Evolutionary conservation across 2,888 invertebrate genomes (phyloP).

Genomic region (Cremastobaeus sp.): DNA sequence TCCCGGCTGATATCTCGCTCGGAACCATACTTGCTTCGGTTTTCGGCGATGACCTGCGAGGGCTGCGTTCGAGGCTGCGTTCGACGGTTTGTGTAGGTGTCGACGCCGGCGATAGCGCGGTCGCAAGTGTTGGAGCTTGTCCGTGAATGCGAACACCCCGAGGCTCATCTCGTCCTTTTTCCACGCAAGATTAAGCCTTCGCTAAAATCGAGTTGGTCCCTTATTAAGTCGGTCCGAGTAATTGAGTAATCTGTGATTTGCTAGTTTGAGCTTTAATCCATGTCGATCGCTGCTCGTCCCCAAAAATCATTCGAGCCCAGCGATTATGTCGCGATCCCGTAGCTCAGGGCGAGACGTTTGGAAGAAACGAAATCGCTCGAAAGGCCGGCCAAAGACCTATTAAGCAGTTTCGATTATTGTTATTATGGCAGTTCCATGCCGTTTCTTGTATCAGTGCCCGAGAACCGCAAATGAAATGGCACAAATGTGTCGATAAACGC

Average conservation of each 20-base stretch:
- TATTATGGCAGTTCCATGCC: constrained; percentile 44
- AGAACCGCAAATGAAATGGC: constrained; percentile 31
- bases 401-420: constrained; percentile 54
- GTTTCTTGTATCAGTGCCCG: constrained; percentile 33
- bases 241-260: constrained; percentile 61
- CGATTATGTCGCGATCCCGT: constrained; percentile 54
- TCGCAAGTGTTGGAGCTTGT: constrained; percentile 24
- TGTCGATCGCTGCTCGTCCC: constrained; percentile 32
- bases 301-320: constrained; percentile 33
- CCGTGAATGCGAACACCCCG: constrained; percentile 16
- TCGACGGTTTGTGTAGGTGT: constrained; percentile 45
- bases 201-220: constrained; percentile 56
- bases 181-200: constrained; percentile 55
- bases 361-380: constrained; percentile 47
- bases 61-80: too few species aligned
- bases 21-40: constrained; percentile 43
- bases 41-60: constrained; percentile 54
- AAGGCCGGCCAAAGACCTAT: constrained; percentile 35
- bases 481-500: constrained; percentile 59
- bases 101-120: constrained; percentile 19
- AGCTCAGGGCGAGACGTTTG: constrained; percentile 22
- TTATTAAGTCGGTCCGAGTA: constrained; percentile 51
- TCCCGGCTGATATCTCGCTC: constrained; percentile 66
- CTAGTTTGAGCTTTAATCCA: constrained; percentile 44
- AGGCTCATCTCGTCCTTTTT: constrained; percentile 47